A percentile compares a stretch with the other conserved stretches of the same genome.
These are phyloP conservation scores for Seira sanloemensis DNA, from an alignment of 2,888 invertebrate species.

Conservation along the genomic window DNA sequence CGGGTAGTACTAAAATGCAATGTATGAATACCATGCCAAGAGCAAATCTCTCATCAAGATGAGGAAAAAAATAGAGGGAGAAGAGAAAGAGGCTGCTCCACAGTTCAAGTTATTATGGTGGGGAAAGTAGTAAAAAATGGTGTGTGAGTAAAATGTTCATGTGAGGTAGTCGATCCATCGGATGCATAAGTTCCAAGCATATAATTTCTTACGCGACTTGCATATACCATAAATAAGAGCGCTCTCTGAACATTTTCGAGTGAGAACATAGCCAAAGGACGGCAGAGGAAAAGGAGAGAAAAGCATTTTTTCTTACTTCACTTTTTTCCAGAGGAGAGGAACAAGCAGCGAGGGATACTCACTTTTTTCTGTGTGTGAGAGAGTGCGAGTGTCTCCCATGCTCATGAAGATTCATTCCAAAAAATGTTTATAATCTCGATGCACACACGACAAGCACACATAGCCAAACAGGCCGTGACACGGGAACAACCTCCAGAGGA, in stretches of 20 bases:
- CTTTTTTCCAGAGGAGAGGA: background rate
- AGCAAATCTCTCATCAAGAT: slow-evolving; percentile 41
- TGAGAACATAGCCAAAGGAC: background rate
- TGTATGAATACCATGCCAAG: slow-evolving; percentile 38
- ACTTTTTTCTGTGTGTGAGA: background rate
- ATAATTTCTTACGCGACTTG: background rate
- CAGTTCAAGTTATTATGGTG: background rate
- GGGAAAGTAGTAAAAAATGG: background rate
- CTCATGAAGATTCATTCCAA: background rate
- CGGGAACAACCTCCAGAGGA: slow-evolving; percentile 52
- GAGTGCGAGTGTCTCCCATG: too few species aligned
- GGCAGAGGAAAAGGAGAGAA: background rate
- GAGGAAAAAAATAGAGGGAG: background rate
- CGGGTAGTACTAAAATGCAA: background rate
- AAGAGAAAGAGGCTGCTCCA: background rate
- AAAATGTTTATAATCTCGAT: slow-evolving; percentile 58
- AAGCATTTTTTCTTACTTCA: background rate
- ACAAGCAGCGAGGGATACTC: background rate
- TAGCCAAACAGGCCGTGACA: slow-evolving; percentile 62
- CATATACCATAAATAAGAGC: background rate
- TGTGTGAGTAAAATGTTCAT: background rate
- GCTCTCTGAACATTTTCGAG: background rate
- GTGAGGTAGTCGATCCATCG: background rate
- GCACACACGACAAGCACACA: slow-evolving; percentile 51
- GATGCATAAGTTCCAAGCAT: background rate